A percentile compares a stretch with the other conserved stretches of the same genome.
phyloP scores from a whole-genome alignment of 53 echinoderm and acorn worm genomes.

The Pentamera pediparva region DNA sequence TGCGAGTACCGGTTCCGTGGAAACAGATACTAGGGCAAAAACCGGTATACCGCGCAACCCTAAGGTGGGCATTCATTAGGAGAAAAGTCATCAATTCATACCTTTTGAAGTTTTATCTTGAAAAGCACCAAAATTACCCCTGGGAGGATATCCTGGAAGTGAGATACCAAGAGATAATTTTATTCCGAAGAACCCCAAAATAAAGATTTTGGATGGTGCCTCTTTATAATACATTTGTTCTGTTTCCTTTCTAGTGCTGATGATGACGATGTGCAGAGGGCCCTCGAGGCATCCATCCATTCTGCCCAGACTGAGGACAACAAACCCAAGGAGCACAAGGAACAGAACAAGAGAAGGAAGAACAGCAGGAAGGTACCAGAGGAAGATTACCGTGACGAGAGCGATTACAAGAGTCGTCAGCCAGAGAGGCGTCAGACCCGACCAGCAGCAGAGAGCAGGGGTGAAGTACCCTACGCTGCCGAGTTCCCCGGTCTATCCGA shows the following conservation, averaged over 20 bases:
- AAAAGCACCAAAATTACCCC: too few species aligned
- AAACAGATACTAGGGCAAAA: too few species aligned
- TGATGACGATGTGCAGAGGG: conserved; percentile 42
- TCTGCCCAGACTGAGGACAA: conserved; percentile 29
- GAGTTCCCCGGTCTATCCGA: conserved; percentile 1
- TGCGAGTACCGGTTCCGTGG: too few species aligned
- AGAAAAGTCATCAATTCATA: too few species aligned
- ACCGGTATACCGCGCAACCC: too few species aligned
- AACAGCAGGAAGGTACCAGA: not conserved
- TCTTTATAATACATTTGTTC: not conserved
- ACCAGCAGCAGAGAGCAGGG: not conserved
- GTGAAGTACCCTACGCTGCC: too few species aligned
- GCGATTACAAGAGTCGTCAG: not conserved
- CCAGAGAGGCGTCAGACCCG: not conserved
- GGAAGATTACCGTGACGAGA: not conserved
- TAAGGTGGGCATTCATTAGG: too few species aligned
- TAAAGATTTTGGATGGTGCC: not conserved
- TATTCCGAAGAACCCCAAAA: too few species aligned
- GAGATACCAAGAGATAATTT: too few species aligned
- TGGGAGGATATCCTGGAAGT: too few species aligned
- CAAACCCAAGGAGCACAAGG: not conserved
- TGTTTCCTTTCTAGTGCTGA: conserved; percentile 38
- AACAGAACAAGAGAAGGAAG: conserved; percentile 15
- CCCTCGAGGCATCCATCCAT: conserved; percentile 74
- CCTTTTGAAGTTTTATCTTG: too few species aligned